These are phyloP conservation scores for Anastatus disparis DNA, from an alignment of 1,140 invertebrate species.

Conservation along the genomic window DNA sequence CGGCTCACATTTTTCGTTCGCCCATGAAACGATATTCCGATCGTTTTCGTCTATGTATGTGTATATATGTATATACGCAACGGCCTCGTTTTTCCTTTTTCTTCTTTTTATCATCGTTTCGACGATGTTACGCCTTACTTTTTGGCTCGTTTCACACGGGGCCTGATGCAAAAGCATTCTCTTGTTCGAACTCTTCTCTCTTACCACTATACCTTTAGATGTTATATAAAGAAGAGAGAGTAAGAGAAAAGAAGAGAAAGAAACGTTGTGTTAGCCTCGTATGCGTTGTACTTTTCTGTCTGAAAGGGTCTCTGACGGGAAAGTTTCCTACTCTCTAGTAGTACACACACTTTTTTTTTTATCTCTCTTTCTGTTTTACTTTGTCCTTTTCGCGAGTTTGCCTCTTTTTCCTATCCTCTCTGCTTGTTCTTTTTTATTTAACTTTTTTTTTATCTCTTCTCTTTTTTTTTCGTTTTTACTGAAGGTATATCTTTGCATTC, in stretches of 20 bases:
- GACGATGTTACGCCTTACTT: slow-evolving; percentile 48
- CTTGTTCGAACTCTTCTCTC: slow-evolving; percentile 41
- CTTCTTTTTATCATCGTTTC: slow-evolving; percentile 29
- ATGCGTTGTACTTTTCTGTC: slow-evolving; percentile 40
- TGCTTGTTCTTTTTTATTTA: too few relatives aligned
- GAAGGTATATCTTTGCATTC: slow-evolving; percentile 8
- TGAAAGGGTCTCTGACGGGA: slow-evolving; percentile 42
- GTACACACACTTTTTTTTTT: slow-evolving; percentile 6
- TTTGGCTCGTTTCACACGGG: slow-evolving; percentile 54
- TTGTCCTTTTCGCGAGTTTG: slow-evolving; percentile 14
- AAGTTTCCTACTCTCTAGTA: slow-evolving; percentile 35
- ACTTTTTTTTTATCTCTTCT: not conserved
- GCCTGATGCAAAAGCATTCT: slow-evolving; percentile 43
- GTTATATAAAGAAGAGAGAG: slow-evolving; percentile 19
- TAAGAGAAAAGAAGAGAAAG: slow-evolving; percentile 3
- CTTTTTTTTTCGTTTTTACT: not conserved
- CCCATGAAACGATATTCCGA: slow-evolving; percentile 54
- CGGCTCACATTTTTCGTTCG: slow-evolving; percentile 40
- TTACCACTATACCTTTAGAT: slow-evolving; percentile 25
- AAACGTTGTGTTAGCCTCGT: slow-evolving; percentile 2
- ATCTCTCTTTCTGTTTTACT: slow-evolving; percentile 18
- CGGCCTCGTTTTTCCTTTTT: slow-evolving; percentile 29
- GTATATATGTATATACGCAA: not conserved
- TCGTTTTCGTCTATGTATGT: too few relatives aligned
- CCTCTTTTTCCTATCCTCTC: slow-evolving; percentile 9